A percentile compares a stretch with the other conserved stretches of the same genome.
Conservation (phyloP, 2,113 vertebrate genomes). For the Apistogramma diplotaenia region DNA sequence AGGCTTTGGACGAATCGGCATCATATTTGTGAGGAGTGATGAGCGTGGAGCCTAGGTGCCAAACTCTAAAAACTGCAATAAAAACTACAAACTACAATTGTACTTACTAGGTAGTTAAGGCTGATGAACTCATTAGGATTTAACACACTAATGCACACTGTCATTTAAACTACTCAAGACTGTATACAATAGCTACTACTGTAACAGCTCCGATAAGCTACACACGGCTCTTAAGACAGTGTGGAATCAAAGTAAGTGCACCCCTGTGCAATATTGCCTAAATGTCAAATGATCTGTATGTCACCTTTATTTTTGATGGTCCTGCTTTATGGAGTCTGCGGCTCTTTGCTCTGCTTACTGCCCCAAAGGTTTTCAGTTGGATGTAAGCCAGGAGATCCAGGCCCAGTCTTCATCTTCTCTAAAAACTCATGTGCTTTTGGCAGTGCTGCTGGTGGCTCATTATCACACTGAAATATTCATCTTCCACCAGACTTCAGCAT, state of each 20-base stretch:
- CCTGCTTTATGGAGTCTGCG: background rate
- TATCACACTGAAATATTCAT: background rate
- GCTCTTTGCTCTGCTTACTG: background rate
- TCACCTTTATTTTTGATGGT: background rate
- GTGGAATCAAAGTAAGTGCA: background rate
- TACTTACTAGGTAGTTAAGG: background rate
- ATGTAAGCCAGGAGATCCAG: background rate
- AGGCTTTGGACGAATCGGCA: background rate
- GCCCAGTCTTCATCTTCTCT: background rate
- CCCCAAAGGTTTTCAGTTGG: background rate
- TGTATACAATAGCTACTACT: background rate
- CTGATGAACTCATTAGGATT: background rate
- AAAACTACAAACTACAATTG: background rate
- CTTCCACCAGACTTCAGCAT: background rate
- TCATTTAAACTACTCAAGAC: background rate
- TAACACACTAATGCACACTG: background rate
- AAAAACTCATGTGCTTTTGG: background rate
- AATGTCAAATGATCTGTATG: background rate
- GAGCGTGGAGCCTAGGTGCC: accelerated
- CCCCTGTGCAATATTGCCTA: background rate
- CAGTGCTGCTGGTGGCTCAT: background rate
- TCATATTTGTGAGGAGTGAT: background rate
- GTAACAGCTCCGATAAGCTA: background rate
- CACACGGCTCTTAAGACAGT: background rate
- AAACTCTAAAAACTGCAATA: background rate